Conservation (phyloP, 1,140 invertebrate genomes). For the Gerris buenoi region DNA sequence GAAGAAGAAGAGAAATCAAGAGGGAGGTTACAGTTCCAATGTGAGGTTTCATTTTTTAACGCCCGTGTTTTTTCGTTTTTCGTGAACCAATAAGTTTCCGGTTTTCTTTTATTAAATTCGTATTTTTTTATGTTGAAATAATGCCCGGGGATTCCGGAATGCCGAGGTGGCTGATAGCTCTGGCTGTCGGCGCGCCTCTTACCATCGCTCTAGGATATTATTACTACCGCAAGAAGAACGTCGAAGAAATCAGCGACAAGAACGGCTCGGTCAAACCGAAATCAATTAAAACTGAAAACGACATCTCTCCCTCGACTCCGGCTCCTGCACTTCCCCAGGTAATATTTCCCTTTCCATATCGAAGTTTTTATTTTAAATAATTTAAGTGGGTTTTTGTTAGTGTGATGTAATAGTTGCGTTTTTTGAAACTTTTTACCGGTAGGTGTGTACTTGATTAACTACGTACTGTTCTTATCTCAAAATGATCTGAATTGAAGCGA, state of each 20-base stretch:
- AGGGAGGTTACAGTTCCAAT: too few species aligned
- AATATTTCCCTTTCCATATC: too few species aligned
- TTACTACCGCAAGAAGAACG: not conserved
- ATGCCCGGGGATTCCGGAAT: not conserved
- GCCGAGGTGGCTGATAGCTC: not conserved
- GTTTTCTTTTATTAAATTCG: not conserved
- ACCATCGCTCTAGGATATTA: constrained; percentile 1
- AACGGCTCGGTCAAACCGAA: not conserved
- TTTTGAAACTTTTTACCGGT: too few species aligned
- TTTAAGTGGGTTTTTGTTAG: too few species aligned
- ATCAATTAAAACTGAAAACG: not conserved
- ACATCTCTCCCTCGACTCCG: not conserved
- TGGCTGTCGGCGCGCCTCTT: not conserved
- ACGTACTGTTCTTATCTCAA: too few species aligned
- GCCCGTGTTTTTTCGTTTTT: not conserved
- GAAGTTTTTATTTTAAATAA: too few species aligned
- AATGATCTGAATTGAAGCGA: too few species aligned
- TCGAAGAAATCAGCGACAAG: not conserved
- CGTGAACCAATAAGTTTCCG: too few species aligned
- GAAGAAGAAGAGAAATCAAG: too few species aligned
- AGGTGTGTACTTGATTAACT: too few species aligned
- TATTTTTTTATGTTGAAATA: not conserved
- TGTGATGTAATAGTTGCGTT: too few species aligned
- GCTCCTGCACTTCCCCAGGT: not conserved
- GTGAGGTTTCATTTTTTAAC: too few species aligned